Conservation (phyloP, 2,113 vertebrate genomes). For the Leptocoma aspasia region DNA sequence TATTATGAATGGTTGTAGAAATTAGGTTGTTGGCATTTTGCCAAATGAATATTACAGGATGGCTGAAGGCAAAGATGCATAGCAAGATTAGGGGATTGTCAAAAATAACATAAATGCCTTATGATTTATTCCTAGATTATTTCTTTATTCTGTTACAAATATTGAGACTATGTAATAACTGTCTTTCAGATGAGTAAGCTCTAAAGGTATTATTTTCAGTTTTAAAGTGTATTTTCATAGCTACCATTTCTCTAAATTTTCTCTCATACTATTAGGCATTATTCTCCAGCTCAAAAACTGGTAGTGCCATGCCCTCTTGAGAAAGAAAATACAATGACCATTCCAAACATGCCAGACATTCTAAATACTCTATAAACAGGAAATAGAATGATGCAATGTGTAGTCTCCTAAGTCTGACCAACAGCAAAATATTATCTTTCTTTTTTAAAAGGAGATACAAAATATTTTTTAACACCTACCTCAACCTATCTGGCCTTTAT, state of each 20-base stretch:
- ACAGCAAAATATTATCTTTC: background rate
- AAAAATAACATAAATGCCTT: background rate
- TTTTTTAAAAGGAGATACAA: background rate
- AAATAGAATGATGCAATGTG: background rate
- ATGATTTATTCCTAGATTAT: background rate
- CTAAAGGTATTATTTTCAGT: background rate
- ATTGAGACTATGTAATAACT: background rate
- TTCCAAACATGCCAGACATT: background rate
- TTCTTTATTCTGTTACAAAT: background rate
- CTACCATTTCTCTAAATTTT: background rate
- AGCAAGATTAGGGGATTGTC: background rate
- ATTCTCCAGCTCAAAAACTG: background rate
- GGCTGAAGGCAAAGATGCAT: background rate
- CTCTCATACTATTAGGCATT: background rate
- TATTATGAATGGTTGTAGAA: constrained; percentile 5
- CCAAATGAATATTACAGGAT: background rate
- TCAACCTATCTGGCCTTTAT: background rate
- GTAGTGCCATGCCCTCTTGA: background rate
- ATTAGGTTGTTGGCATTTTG: background rate
- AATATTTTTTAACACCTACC: background rate
- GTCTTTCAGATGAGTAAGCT: background rate
- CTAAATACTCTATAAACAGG: background rate
- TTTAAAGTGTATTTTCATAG: background rate
- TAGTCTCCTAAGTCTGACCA: background rate
- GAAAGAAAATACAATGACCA: background rate